phyloP scores from a whole-genome alignment of 1,140 invertebrate genomes.

The Yoshiicerus persimilis region DNA sequence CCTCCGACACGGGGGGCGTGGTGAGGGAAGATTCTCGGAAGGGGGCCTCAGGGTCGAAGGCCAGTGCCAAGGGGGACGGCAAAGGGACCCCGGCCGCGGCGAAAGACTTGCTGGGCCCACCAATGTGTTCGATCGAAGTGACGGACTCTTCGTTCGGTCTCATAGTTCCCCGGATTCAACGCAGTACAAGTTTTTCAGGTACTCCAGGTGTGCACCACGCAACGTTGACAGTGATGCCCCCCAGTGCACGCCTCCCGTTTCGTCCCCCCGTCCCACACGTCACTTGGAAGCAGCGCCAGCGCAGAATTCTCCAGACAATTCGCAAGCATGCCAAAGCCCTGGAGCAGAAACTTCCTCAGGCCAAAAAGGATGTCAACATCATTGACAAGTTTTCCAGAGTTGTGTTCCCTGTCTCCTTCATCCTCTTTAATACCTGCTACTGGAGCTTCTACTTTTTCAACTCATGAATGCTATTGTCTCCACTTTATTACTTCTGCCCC shows the following conservation, averaged over 20 bases:
- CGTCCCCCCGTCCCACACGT: neutral
- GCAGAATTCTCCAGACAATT: conserved; percentile 31
- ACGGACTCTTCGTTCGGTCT: neutral
- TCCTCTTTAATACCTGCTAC: conserved; percentile 90
- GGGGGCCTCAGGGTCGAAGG: neutral
- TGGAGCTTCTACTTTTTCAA: conserved; percentile 87
- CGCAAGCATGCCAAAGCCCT: conserved; percentile 33
- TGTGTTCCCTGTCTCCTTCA: conserved; percentile 90
- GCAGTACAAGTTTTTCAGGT: conserved; percentile 49
- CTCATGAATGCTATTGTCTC: neutral
- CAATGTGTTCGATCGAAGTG: conserved; percentile 33
- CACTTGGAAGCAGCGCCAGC: conserved; percentile 7
- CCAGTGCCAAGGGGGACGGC: neutral
- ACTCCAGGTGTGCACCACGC: conserved; percentile 30
- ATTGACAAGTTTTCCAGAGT: conserved; percentile 95
- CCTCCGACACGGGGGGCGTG: neutral
- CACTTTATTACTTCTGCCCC: neutral
- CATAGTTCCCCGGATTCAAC: conserved; percentile 24
- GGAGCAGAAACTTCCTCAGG: conserved; percentile 40
- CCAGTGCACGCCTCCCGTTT: neutral
- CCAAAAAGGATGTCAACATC: conserved; percentile 71
- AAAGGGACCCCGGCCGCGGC: neutral
- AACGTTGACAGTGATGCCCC: neutral
- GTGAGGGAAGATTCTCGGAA: neutral
- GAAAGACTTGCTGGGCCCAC: neutral